A percentile compares a stretch with the other conserved stretches of the same genome.
Conservation (phyloP, 1,140 invertebrate species). For the Zophobas morio region DNA sequence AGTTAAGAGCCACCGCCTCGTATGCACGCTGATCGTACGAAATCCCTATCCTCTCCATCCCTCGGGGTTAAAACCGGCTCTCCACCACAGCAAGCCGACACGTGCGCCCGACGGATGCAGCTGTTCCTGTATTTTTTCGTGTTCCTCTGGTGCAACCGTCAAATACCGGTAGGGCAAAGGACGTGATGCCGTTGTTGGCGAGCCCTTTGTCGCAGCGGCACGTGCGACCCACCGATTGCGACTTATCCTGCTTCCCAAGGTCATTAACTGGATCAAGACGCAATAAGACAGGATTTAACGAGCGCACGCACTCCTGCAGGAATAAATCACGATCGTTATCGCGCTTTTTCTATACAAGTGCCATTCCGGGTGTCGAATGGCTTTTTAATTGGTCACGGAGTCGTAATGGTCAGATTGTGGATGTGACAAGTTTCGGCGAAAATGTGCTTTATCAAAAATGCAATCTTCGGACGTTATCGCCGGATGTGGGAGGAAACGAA, state of each 20-base stretch:
- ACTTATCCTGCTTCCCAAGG: constrained; percentile 6
- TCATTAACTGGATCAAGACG: constrained; percentile 19
- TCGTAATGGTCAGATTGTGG: constrained; percentile 16
- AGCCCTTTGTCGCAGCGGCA: constrained; percentile 22
- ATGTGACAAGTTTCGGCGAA: neutral
- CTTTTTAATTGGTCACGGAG: constrained; percentile 6
- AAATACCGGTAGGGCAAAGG: constrained; percentile 25
- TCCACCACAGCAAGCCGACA: constrained; percentile 20
- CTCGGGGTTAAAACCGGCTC: constrained; percentile 12
- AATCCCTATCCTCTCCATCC: constrained; percentile 13
- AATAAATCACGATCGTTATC: constrained; percentile 4
- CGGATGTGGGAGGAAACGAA: neutral
- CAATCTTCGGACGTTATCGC: neutral
- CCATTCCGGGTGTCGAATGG: neutral
- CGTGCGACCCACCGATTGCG: constrained; percentile 21
- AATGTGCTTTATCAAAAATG: constrained; percentile 1
- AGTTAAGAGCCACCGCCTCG: constrained; percentile 14
- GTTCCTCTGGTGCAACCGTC: constrained; percentile 20
- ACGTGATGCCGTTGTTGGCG: constrained; percentile 18
- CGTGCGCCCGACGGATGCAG: constrained; percentile 34
- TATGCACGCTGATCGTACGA: constrained; percentile 20
- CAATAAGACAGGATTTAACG: constrained; percentile 24
- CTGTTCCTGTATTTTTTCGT: constrained; percentile 9
- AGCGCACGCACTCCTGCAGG: neutral
- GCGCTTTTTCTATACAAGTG: neutral